These are phyloP conservation scores for Ailuropoda melanoleuca DNA, from an alignment of 2,113 vertebrate species.

Conservation along the genomic window DNA sequence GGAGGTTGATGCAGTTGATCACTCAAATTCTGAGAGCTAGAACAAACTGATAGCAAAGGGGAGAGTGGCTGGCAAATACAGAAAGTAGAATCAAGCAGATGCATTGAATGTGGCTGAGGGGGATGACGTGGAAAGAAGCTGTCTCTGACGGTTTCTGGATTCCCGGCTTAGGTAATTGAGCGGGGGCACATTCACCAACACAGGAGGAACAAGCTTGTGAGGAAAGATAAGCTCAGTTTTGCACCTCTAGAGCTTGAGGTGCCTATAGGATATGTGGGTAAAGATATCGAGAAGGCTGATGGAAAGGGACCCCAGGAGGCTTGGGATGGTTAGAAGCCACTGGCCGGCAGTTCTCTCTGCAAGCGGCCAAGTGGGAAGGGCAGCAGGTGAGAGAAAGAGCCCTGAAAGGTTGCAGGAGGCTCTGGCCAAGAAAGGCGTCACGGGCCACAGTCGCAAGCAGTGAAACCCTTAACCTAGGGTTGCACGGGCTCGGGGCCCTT, in stretches of 20 bases:
- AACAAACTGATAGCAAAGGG: neutral
- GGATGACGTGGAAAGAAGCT: too few species aligned
- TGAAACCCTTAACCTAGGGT: fast-evolving
- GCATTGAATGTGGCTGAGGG: neutral
- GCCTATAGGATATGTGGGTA: too few species aligned
- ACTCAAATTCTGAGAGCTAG: neutral
- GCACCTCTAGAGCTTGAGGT: neutral
- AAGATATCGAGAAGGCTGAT: neutral
- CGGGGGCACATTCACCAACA: neutral
- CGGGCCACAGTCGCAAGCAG: neutral
- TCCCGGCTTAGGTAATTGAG: neutral
- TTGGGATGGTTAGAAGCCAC: neutral
- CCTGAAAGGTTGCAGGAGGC: too few species aligned
- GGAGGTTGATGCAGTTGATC: neutral
- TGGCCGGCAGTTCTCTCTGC: fast-evolving
- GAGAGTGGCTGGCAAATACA: neutral
- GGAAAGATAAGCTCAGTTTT: neutral
- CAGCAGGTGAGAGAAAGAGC: too few species aligned
- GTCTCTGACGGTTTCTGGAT: neutral
- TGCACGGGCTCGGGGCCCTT: fast-evolving
- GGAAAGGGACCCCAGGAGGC: too few species aligned
- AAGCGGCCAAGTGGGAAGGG: fast-evolving
- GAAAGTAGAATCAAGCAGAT: neutral
- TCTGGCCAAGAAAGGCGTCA: fast-evolving
- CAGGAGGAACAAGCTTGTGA: neutral